Base-by-base conservation (phyloP, 2,888 invertebrate genomes). In the Aphelenchoides bicaudatus region DNA sequence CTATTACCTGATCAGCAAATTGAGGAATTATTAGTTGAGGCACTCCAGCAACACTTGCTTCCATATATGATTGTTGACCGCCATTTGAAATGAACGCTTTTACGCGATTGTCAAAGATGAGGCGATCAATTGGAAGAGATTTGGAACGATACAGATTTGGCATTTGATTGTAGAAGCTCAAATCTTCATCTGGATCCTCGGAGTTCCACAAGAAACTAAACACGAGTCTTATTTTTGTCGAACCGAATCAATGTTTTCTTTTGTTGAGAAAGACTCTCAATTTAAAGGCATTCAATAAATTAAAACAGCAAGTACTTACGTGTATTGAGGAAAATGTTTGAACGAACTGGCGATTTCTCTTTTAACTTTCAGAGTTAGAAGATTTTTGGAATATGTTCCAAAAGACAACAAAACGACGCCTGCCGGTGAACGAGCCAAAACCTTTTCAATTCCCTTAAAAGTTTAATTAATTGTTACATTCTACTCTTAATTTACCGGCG, bases 141-240 rank as follows among this genome's bases (percentile, higher is more conserved):
- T 43, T 43, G 23, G 25, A 43, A n/a, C 43, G 43, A 43, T 8
- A 43, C 16, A 43, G 10, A 25, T 43, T 43, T n/a, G 43, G 10
- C 21, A 43, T 21, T 25, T n/a, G 10, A 8, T 43, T 25, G 43
- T 21, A 43, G 8, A 43, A n/a, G 10, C 25, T 6, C 10, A 25
- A 19, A n/a, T 43, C 43, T n/a, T 43, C 8, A 6, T 43, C 43
- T 25, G 25, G 25, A n/a, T 43, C 43, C 21, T 43, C 43, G 8
- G 25, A 6, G 10, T 43, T 43, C 43, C 43, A 43, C 43, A 43
- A 43, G 25, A 43, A 43, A n/a, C n/a, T n/a, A n/a, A n/a, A n/a
- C n/a, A n/a, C n/a, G n/a, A n/a, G n/a, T n/a, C n/a, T n/a, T n/a
- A n/a, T n/a, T n/a, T n/a, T n/a, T n/a, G n/a, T n/a, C n/a, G n/a